A percentile compares a stretch with the other conserved stretches of the same genome.
These are phyloP conservation scores for Oxystoma pomonae DNA, from an alignment of 2,888 invertebrate species.

Conservation along the genomic window DNA sequence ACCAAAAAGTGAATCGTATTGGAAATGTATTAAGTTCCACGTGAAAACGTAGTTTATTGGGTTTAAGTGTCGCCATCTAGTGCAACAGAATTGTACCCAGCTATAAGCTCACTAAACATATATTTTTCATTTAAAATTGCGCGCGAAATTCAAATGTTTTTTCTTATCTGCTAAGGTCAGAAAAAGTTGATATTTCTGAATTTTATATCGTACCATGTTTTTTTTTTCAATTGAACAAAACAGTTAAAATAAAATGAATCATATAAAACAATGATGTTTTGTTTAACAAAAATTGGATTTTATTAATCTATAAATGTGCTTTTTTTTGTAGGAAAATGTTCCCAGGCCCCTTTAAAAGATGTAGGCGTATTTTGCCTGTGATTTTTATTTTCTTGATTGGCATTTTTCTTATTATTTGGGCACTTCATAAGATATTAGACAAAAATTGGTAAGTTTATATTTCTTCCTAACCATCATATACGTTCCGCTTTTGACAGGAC, in stretches of 20 bases:
- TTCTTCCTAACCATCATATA: too few relatives aligned
- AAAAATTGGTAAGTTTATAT: neutral
- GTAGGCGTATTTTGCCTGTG: conserved; percentile 38
- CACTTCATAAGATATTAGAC: neutral
- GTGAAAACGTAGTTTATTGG: too few relatives aligned
- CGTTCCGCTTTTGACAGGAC: too few relatives aligned
- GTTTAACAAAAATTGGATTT: neutral
- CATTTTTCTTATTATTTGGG: conserved; percentile 35
- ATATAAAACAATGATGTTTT: neutral
- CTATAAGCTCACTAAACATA: too few relatives aligned
- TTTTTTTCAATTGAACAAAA: conserved; percentile 1
- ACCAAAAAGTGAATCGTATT: too few relatives aligned
- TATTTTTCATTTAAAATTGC: too few relatives aligned
- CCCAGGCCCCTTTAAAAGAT: conserved; percentile 39
- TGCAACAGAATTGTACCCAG: too few relatives aligned
- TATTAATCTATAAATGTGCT: neutral
- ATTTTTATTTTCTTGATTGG: conserved; percentile 33
- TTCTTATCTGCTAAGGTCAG: neutral
- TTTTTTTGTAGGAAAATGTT: conserved; percentile 35
- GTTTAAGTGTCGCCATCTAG: too few relatives aligned
- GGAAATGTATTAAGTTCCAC: too few relatives aligned
- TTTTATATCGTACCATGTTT: conserved; percentile 5
- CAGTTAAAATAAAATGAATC: neutral
- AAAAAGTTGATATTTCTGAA: neutral
- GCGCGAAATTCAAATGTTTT: neutral